Conservation (phyloP, 2,113 vertebrate species). For the Grantiella picta region DNA sequence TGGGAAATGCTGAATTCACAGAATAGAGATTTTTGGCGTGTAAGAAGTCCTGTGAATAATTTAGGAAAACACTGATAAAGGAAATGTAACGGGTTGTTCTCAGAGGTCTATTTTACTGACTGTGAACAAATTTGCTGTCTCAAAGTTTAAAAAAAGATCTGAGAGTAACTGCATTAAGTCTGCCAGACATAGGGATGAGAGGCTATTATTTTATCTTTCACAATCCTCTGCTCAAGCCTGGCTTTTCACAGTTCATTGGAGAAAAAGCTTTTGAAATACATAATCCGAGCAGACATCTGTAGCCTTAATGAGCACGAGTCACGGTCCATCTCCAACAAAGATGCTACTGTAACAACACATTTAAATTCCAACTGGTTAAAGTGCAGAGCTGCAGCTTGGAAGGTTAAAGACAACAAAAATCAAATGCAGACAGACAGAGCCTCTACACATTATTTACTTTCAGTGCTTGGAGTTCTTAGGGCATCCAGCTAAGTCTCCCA, state of each 20-base stretch:
- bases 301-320: conserved; percentile 26
- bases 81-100: neutral
- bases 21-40: neutral
- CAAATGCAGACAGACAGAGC: neutral
- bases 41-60: conserved; percentile 57
- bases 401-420: conserved; percentile 10
- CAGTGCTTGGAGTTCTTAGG: neutral
- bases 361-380: conserved; percentile 30
- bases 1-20: conserved; percentile 18
- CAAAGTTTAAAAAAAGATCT: conserved; percentile 31
- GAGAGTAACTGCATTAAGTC: neutral
- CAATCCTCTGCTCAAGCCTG: neutral
- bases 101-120: conserved; percentile 21
- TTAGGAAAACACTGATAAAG: conserved; percentile 43
- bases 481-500: neutral
- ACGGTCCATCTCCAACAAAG: conserved; percentile 13
- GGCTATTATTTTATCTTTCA: neutral
- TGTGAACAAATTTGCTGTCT: conserved; percentile 26
- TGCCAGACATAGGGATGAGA: neutral
- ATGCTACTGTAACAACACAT: neutral
- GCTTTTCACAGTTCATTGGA: conserved; percentile 34
- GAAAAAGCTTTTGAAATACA: conserved; percentile 17
- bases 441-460: neutral
- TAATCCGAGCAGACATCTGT: conserved; percentile 49
- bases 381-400: neutral